phyloP scores from a whole-genome alignment of 2,888 invertebrate species.

The Drosophila anomalata region DNA sequence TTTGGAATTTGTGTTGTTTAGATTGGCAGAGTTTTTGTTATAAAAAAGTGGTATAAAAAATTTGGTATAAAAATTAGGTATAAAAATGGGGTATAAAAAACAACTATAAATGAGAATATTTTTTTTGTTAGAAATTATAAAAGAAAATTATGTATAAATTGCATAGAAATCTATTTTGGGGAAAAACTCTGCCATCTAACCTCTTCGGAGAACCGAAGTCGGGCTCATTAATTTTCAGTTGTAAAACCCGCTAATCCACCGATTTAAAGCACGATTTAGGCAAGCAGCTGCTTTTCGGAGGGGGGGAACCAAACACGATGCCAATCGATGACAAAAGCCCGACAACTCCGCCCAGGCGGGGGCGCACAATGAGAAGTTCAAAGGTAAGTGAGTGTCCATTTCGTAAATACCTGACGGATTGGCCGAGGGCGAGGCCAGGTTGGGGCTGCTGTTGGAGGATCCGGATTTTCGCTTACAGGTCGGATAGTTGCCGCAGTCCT shows the following conservation, averaged over 20 bases:
- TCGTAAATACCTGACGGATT: constrained; percentile 83
- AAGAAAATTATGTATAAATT: neutral
- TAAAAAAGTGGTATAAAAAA: too few relatives aligned
- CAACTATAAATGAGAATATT: neutral
- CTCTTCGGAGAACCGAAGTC: neutral
- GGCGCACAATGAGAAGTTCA: constrained; percentile 34
- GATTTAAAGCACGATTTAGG: neutral
- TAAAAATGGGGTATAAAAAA: too few relatives aligned
- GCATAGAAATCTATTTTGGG: too few relatives aligned
- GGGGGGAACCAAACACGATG: constrained; percentile 5
- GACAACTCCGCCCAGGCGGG: constrained; percentile 27
- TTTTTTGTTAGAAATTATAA: too few relatives aligned
- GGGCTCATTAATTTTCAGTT: neutral
- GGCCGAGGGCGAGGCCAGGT: constrained; percentile 75
- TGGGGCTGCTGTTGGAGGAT: constrained; percentile 52
- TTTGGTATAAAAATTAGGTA: neutral
- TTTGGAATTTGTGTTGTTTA: constrained; percentile 1
- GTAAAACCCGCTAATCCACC: neutral
- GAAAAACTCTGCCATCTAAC: neutral
- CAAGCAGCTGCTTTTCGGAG: neutral
- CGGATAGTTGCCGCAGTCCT: constrained; percentile 88
- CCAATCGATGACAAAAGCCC: constrained; percentile 13
- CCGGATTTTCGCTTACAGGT: constrained; percentile 86
- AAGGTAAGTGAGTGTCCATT: constrained; percentile 40
- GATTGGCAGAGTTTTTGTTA: constrained; percentile 6